Evolutionary conservation across 2,888 invertebrate genomes (phyloP), one percentile per base, ranked within the genome.

Genomic region (Norana najaformis): DNA sequence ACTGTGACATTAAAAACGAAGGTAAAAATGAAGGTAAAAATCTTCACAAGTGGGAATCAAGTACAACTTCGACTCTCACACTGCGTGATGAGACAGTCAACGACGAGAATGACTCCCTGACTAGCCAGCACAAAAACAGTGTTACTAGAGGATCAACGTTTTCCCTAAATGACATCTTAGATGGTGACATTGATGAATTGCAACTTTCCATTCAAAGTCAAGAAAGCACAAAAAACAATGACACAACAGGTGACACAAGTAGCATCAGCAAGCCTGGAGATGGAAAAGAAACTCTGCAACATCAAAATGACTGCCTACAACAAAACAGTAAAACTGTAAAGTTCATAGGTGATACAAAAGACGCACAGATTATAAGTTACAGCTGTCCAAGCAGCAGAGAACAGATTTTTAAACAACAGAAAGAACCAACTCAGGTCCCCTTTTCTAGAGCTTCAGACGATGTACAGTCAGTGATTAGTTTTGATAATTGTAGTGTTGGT

Each of bases 21-120:
- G n/a, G n/a, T n/a, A n/a, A n/a, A n/a, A n/a, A 53, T 37, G 85
- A 35, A 36, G 37, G 36, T 37, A 37, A 37, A 85, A 23, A 5
- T 37, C 13, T 35, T 85, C 23, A 23, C 85, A 37, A 16, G 35
- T 37, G 85, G 85, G 85, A 85, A 4, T 18, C 34, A 20, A 85
- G 85, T 37, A 85, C 36, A 35, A 35, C 35, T 36, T 85, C 85
- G 85, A 37, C 37, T 85, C 37, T 37, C 5, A 85, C 85, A 16
- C 85, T 85, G 18, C 85, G 37, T 13, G 85, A 85, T 37, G 85
- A 85, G 37, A 37, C 85, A 18, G 34, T n/a, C 69, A 69, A 69
- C n/a, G n/a, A n/a, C n/a, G 69, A 69, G 69, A 69, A n/a, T 69
- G 69, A 69, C n/a, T 69, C 69, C 69, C n/a, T n/a, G n/a, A n/a